These are phyloP conservation scores for Litoditis marina DNA, from an alignment of 2,888 invertebrate genomes.

Conservation along the genomic window DNA sequence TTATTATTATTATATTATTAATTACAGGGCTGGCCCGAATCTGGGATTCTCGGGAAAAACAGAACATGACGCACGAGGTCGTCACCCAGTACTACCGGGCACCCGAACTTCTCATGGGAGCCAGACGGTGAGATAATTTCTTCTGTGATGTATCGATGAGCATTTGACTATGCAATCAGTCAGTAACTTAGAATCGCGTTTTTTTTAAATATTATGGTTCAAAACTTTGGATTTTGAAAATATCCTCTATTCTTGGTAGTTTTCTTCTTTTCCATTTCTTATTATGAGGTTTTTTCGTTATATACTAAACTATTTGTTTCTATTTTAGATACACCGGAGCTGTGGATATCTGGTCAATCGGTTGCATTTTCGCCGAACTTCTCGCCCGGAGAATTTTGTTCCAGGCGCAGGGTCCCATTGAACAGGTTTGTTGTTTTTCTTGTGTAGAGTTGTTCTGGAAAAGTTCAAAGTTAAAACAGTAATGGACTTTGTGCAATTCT, in stretches of 20 bases:
- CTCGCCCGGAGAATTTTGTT: conserved; percentile 91
- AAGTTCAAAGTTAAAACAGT: too few species aligned
- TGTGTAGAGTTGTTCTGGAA: too few species aligned
- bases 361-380: conserved; percentile 97
- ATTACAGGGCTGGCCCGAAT: conserved; percentile 79
- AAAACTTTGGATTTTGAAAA: too few species aligned
- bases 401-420: conserved; percentile 95
- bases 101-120: conserved; percentile 97
- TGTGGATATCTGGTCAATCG: conserved; percentile 98
- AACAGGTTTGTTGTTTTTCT: too few species aligned
- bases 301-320: too few species aligned
- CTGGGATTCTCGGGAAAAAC: conserved; percentile 86
- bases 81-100: conserved; percentile 99
- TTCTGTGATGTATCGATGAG: not conserved
- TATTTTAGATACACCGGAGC: conserved; percentile 83
- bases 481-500: too few species aligned
- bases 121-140: conserved; percentile 69
- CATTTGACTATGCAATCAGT: not conserved
- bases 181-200: not conserved
- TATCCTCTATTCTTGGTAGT: too few species aligned
- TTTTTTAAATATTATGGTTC: too few species aligned
- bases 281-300: too few species aligned
- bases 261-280: too few species aligned
- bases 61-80: conserved; percentile 98
- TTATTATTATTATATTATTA: not conserved